phyloP scores from a whole-genome alignment of 1,140 invertebrate genomes.

The Scaptomyza graminum region DNA sequence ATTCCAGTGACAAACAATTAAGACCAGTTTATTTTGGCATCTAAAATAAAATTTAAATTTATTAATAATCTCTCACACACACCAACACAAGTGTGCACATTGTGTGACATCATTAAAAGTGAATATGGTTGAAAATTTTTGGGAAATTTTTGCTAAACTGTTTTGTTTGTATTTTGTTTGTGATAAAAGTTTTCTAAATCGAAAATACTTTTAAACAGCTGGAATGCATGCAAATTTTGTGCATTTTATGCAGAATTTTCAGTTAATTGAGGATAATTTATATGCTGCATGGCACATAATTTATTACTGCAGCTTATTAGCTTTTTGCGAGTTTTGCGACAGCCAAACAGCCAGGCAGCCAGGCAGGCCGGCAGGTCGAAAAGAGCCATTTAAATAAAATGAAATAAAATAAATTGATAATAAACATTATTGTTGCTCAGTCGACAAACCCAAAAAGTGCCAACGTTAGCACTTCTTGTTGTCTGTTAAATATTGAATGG shows the following conservation, averaged over 20 bases:
- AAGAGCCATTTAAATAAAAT: slow-evolving; percentile 75
- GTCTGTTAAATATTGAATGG: slow-evolving; percentile 71
- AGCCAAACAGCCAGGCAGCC: slow-evolving; percentile 34
- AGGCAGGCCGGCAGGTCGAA: slow-evolving; percentile 13
- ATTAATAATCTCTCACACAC: slow-evolving; percentile 52
- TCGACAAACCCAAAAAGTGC: slow-evolving; percentile 53
- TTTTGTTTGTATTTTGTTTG: slow-evolving; percentile 6
- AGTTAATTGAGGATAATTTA: slow-evolving; percentile 78
- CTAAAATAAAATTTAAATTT: slow-evolving; percentile 68
- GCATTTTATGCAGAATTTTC: slow-evolving; percentile 71
- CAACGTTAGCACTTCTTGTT: slow-evolving; percentile 73
- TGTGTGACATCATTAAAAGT: slow-evolving; percentile 52
- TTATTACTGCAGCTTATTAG: slow-evolving; percentile 81
- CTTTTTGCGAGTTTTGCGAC: slow-evolving; percentile 54
- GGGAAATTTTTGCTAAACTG: slow-evolving; percentile 12
- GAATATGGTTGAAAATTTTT: slow-evolving; percentile 37
- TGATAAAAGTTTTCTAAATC: slow-evolving; percentile 56
- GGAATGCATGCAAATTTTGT: slow-evolving; percentile 59
- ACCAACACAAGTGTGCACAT: slow-evolving; percentile 7
- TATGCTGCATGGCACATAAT: slow-evolving; percentile 78
- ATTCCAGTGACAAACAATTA: slow-evolving; percentile 71
- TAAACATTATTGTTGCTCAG: slow-evolving; percentile 74
- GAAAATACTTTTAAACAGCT: slow-evolving; percentile 45
- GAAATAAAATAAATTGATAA: slow-evolving; percentile 70
- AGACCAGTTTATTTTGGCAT: slow-evolving; percentile 65